phyloP scores from a whole-genome alignment of 2,797 vertebrate genomes.

The Trichosurus vulpecula region DNA sequence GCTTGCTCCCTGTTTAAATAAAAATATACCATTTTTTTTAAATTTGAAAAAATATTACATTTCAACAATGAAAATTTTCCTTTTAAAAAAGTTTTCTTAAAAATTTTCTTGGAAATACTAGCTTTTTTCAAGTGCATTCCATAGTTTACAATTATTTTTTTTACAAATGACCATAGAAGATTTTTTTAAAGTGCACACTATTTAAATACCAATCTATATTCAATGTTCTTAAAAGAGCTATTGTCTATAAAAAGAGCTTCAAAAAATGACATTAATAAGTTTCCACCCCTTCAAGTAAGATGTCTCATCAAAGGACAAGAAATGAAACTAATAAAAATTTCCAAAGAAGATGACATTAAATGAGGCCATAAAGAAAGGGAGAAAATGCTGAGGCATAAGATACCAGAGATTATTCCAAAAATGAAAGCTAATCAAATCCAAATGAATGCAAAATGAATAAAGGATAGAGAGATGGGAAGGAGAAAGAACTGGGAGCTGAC shows the following conservation, averaged over 20 bases:
- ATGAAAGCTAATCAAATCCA: neutral
- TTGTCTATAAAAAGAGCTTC: neutral
- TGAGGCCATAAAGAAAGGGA: neutral
- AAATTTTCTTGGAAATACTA: neutral
- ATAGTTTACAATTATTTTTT: neutral
- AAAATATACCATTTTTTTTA: neutral
- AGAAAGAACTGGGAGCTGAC: neutral
- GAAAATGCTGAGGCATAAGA: neutral
- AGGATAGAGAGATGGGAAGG: neutral
- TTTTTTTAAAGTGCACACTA: neutral
- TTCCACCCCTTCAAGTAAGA: neutral
- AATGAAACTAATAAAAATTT: neutral
- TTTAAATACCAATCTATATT: slow-evolving; percentile 17
- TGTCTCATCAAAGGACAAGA: neutral
- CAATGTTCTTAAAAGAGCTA: neutral
- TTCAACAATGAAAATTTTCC: slow-evolving; percentile 29
- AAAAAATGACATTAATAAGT: slow-evolving; percentile 6
- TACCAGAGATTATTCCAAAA: neutral
- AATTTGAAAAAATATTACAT: neutral
- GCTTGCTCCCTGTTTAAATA: slow-evolving; percentile 91
- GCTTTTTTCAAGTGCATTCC: neutral
- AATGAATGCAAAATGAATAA: slow-evolving; percentile 8
- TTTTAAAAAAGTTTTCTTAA: slow-evolving; percentile 13
- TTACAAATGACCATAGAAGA: slow-evolving; percentile 18
- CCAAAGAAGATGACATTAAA: neutral